Evolutionary conservation across 2,888 invertebrate genomes (phyloP), one percentile per base, ranked within the genome.

Genomic region (Bugula neritina): DNA sequence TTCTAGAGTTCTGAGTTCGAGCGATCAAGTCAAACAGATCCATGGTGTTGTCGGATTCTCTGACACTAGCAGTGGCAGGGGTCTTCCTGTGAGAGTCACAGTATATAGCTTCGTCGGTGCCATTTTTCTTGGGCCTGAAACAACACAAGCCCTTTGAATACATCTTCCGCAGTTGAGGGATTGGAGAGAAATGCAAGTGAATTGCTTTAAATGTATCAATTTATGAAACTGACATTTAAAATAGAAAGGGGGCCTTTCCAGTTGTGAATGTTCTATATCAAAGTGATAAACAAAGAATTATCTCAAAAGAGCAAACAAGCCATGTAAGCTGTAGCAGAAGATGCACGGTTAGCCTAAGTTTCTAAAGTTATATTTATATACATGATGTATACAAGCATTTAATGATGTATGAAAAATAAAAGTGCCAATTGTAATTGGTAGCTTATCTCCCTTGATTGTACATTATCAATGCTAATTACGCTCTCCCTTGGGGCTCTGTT

Each of bases 1-100:
- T 87, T 75, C 97, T 89, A 78, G 93, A 93, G 87, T 93, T 92
- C 86, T 97, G 96, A 78, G 94, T 92, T 82, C 92, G 89, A 86
- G 96, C 95, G 82, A 98, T 88, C 80, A 97, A 87, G 85, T 95
- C 94, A 85, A 97, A 94, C 78, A 97, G 27, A 34, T 63, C 63
- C 31, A 63, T 27, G 10, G 63, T n/a, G n/a, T 63, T 63, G 34
- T 63, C 63, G 5, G 63, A 29, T n/a, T 63, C 63, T 34, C 63
- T 63, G 10, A 63, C 31, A 13, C 25, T 31, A 29, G 31, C 63
- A 34, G 27, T 63, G n/a, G 63, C 34, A 10, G 27, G 25, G 5
- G 63, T 13, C n/a, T 63, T 63, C 27, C 63, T 63, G 63, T 63
- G 63, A 21, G 63, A 29, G 31, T 63, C 63, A 31, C 63, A 63